These are phyloP conservation scores for Hydropsyche tenuis DNA, from an alignment of 1,140 invertebrate species.

Conservation along the genomic window DNA sequence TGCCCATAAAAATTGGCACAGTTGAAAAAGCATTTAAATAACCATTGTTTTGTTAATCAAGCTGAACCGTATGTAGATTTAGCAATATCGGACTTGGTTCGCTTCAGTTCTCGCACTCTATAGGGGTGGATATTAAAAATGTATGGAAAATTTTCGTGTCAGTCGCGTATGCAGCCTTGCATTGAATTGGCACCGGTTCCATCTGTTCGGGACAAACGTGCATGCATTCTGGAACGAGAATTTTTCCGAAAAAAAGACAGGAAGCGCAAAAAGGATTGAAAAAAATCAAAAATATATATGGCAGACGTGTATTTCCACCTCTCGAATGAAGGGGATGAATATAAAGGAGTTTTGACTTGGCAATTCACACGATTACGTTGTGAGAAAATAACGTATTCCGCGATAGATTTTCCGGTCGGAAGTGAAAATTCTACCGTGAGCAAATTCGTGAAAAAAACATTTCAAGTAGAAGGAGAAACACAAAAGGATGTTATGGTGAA, in stretches of 20 bases:
- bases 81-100: too few species aligned
- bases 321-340: conserved; percentile 14
- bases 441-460: too few species aligned
- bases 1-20: too few species aligned
- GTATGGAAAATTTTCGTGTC: too few species aligned
- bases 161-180: not conserved
- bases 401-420: not conserved
- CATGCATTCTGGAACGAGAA: not conserved
- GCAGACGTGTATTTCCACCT: too few species aligned
- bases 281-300: not conserved
- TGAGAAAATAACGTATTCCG: conserved; percentile 12
- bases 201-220: not conserved
- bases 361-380: conserved; percentile 17
- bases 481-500: too few species aligned
- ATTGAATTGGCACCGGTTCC: conserved; percentile 11
- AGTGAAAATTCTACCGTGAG: not conserved
- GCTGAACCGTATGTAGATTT: too few species aligned
- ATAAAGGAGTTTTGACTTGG: conserved; percentile 31
- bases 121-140: too few species aligned
- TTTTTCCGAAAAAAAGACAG: not conserved
- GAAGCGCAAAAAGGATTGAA: not conserved
- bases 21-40: too few species aligned
- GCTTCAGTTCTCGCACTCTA: too few species aligned
- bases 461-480: too few species aligned
- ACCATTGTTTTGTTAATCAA: too few species aligned